Evolutionary conservation across 2,888 invertebrate species (phyloP).

Genomic region (Spilosoma lubricipeda): DNA sequence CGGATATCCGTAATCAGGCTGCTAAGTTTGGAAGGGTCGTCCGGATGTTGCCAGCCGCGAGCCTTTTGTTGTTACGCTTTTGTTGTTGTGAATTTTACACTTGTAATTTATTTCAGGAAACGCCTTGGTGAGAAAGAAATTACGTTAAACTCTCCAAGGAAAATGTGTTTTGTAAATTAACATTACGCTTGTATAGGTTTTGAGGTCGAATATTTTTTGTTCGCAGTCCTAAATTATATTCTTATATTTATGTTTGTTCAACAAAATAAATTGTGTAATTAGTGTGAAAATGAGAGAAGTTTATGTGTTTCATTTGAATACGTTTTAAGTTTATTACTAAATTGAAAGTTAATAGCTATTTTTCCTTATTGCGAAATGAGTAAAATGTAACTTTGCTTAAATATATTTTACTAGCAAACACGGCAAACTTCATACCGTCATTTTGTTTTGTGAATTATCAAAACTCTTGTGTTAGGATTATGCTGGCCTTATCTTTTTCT

Average conservation of each 20-base stretch:
- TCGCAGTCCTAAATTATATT: slow-evolving; percentile 46
- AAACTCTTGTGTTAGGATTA: too few species aligned
- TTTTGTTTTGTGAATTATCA: too few species aligned
- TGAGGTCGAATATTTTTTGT: slow-evolving; percentile 63
- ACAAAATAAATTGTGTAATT: slow-evolving; percentile 15
- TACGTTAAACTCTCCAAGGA: slow-evolving; percentile 83
- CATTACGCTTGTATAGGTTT: slow-evolving; percentile 74
- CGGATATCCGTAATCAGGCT: slow-evolving; percentile 86
- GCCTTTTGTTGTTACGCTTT: slow-evolving; percentile 85
- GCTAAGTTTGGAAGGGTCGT: slow-evolving; percentile 85
- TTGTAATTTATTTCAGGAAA: slow-evolving; percentile 87
- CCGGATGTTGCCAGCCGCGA: slow-evolving; percentile 85
- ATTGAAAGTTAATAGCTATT: not conserved
- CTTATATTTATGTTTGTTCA: slow-evolving; percentile 23
- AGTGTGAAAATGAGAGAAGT: slow-evolving; percentile 17
- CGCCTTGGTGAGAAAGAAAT: slow-evolving; percentile 84
- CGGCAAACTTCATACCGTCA: too few species aligned
- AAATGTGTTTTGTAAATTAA: slow-evolving; percentile 85
- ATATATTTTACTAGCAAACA: too few species aligned
- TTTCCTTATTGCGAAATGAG: not conserved
- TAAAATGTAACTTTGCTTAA: not conserved
- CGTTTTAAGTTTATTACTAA: not conserved
- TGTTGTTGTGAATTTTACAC: slow-evolving; percentile 87
- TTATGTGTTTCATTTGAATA: slow-evolving; percentile 6
- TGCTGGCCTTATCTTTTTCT: too few species aligned